Base-by-base conservation (phyloP, 1,140 invertebrate species). In the Aricia agestis region DNA sequence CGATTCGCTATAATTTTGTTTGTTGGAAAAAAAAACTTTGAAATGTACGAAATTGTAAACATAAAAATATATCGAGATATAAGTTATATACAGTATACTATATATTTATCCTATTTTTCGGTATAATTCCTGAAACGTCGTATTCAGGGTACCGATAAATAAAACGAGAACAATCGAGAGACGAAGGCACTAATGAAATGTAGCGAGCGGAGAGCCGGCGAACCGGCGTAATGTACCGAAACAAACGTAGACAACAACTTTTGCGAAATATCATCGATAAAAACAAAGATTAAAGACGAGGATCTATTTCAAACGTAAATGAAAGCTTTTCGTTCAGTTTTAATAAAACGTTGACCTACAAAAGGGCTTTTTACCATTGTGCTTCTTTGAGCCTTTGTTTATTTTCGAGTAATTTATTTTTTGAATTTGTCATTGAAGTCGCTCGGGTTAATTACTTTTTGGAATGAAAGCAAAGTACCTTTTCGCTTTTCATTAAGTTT, bases 141-240 rank as follows among this genome's bases (percentile, higher is more conserved):
- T 52, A 52, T 52, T 15, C 45, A 74, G 74, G 77, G 74, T 80
- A 74, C 76, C 76, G 83, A 88, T 83, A 84, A 87, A 82, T 73
- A 80, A 74, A 76, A 78, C 75, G 82, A 84, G 80, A 86, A 83
- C 82, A 84, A 82, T 77, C 76, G 70, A 72, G 73, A 74, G 70
- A 70, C 73, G 72, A 70, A 76, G 76, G 77, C 79, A 82, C 82
- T 88, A 88, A 88, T 88, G 84, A 88, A 88, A 86, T 86, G 80
- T 84, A 83, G 75, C 80, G 76, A 79, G 78, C 75, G 78, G 78
- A 77, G 78, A 78, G 77, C 78, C 74, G 74, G 79, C 63, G 74
- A 36, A 9, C 36, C 66, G 78, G 70, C 77, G 79, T 82, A 85
- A 85, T 86, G 79, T 86, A 85, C 75, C 81, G 83, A 82, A 84